Evolutionary conservation across 2,888 invertebrate genomes (phyloP).

Genomic region (Melinaea menophilus): DNA sequence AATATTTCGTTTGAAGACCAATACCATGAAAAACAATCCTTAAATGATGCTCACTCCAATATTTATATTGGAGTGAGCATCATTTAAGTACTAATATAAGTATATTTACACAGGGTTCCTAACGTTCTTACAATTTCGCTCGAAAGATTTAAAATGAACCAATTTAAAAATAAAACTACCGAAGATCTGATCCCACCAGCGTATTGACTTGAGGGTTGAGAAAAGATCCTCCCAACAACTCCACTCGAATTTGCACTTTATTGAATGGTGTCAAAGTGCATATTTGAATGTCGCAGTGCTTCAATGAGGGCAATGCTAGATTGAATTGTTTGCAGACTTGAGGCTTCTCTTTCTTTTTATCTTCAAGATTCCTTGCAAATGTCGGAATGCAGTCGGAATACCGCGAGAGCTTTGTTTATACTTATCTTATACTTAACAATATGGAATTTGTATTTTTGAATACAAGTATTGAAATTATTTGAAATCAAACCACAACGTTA

Average conservation of each 20-base stretch:
- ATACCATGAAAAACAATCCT: background rate
- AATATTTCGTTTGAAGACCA: background rate
- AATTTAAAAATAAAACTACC: conserved; percentile 25
- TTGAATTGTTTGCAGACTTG: conserved; percentile 25
- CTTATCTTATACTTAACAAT: no score
- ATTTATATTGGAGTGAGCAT: background rate
- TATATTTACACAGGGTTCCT: background rate
- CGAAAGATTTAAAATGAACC: conserved; percentile 26
- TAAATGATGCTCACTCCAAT: no score
- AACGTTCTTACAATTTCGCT: conserved; percentile 12
- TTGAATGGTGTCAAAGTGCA: conserved; percentile 10
- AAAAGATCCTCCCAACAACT: conserved; percentile 7
- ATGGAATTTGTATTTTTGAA: no score
- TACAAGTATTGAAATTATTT: no score
- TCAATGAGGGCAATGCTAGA: conserved; percentile 19
- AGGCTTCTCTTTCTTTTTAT: conserved; percentile 14
- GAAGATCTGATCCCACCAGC: conserved; percentile 13
- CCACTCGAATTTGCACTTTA: conserved; percentile 20
- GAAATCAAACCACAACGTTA: no score
- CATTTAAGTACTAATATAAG: background rate
- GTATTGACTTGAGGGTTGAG: conserved; percentile 22
- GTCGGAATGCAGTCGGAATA: background rate
- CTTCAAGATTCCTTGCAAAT: conserved; percentile 5
- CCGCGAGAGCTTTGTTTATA: no score
- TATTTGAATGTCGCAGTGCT: conserved; percentile 11